Evolutionary conservation across 2,888 invertebrate species (phyloP), one percentile per base, ranked within the genome.

Genomic region (Plebejus melissa): DNA sequence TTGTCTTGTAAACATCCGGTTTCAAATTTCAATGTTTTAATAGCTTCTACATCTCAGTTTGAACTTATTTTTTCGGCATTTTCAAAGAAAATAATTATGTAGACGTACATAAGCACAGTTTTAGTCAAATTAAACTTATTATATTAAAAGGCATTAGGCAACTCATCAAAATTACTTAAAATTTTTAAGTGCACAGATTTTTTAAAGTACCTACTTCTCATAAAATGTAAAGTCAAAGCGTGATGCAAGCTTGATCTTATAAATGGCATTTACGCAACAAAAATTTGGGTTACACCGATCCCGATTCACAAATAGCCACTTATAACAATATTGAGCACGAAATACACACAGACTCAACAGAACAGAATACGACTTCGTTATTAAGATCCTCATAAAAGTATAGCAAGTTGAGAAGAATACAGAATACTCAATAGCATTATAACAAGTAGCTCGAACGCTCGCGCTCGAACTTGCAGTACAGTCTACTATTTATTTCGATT

Each of bases 271-370:
- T 76, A 69, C 76, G 76, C 72, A 76, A 76, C 65, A 7, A 28
- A 69, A 69, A 78, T 72, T 75, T 77, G 38, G 77, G 76, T 76
- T 74, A 76, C 71, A 46, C 57, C 22, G 70, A 58, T 60, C 32
- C 32, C 4, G 76, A 75, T 74, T 60, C 60, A 76, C 60, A 28
- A 74, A 76, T 69, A 74, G 74, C 32, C 32, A 57, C 16, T 74
- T 36, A 54, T 74, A 74, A 36, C 65, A 65, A 65, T 65, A 32
- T 65, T 28, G 28, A 60, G 28, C 22, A 7, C 28, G 32, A 4
- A 65, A 32, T 65, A 1, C 65, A 32, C 32, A 2, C 32, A 1
- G 32, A 32, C 22, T 22, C n/a, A 22, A 58, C 46, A 46, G 46
- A 22, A 22, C 22, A 22, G 22, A 46, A 46, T 46, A 46, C 46